Evolutionary conservation across 2,797 vertebrate species (phyloP), one percentile per base, ranked within the genome.

Genomic region (Coendou prehensilis): DNA sequence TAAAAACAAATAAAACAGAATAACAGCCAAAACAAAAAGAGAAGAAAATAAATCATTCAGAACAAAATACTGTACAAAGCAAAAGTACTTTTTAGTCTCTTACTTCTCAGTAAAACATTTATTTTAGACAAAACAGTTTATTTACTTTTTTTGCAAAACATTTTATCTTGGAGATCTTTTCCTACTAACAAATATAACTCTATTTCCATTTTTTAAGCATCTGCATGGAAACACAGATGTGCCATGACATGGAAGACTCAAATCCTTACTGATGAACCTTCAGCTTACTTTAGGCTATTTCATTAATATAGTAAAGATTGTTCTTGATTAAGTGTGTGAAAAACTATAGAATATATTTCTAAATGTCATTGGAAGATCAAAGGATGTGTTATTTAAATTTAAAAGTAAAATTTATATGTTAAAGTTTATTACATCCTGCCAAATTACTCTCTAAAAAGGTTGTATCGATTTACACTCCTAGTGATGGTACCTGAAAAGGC

Each of bases 381-480:
- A 97, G 37, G 89, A 91, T 94, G n/a, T 81, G 75, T 93, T 94
- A 82, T 92, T 96, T 93, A 96, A 92, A 96, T 93, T 94, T 84
- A 87, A 96, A 97, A 95, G 89, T 91, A 94, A 97, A 82, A 97
- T 93, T 26, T 67, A 41, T 78, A 59, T 64, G 69, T 94, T 97
- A 92, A 95, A 71, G 83, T 94, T 95, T 91, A 95, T 97, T 69
- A 79, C 45, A 95, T 89, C 73, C 93, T 95, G 84, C 75, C 93
- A 96, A 97, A 87, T 73, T 86, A 81, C 45, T 87, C 89, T 97
- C 37, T 61, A 10, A 89, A 97, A 97, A 91, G 69, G 89, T 84
- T 86, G 71, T 87, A 91, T 96, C 89, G 87, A 86, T 84, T 94
- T 71, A 63, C 41, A 79, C 86, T 78, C 80, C 33, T 93, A 45